Base-by-base conservation (phyloP, 2,888 invertebrate genomes). In the Seira sanloemensis region DNA sequence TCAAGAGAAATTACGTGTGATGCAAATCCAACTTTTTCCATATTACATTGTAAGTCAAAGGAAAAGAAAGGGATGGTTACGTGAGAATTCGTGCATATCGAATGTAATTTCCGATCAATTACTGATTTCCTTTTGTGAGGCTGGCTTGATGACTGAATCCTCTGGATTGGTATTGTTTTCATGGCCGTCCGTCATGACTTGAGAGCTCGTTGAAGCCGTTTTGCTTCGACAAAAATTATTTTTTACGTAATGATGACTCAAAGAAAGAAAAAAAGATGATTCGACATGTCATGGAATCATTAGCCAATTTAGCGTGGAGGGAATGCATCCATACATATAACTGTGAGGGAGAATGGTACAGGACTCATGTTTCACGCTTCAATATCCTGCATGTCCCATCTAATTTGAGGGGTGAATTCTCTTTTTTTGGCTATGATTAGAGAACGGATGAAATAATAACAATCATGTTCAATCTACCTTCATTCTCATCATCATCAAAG, bases 91-190 rank as follows among this genome's bases (percentile, higher is more conserved):
- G 88, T 89, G 89, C 89, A 88, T 87, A 87, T 82, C 88, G 75
- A 89, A 89, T 88, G 79, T 87, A 88, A 89, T 89, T 89, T 88
- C 88, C 88, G 87, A 89, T 89, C 89, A 89, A 88, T 89, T 88
- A 88, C 88, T 86, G 85, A 87, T 87, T 86, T 87, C 86, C 86
- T 87, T 83, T 87, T 50, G 75, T 76, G 65, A 77, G 83, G 65
- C 68, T 68, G 9, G 58, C 50, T n/a, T 50, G 16, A 75, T 65
- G 65, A 65, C 46, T 37, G 21, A 67, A 76, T 7, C 12, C 37
- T n/a, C n/a, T n/a, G 37, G 66, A 23, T 75, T 19, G 24, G 66
- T 7, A 69, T 73, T 50, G 68, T 81, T 75, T 65, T 78, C 78
- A 78, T 69, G 69, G 37, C 19, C 50, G 27, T 25, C 65, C 46